Evolutionary conservation across 2,888 invertebrate species (phyloP).

Genomic region (Pollenia griseotomentosa): DNA sequence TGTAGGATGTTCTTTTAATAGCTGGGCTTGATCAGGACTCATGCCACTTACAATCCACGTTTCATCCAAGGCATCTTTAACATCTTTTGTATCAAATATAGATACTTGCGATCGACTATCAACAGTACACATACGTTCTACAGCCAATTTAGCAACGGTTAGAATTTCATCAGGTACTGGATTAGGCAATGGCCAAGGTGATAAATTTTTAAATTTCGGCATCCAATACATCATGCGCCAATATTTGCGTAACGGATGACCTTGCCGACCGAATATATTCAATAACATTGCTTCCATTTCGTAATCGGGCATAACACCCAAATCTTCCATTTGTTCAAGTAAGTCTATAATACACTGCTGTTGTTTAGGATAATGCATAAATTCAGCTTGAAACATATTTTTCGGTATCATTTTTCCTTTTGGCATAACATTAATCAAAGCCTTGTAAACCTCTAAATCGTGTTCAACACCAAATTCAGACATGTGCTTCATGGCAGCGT

Average conservation of each 20-base stretch:
- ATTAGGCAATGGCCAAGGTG: slow-evolving; percentile 93
- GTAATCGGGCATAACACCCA: slow-evolving; percentile 95
- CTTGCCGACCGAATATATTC: slow-evolving; percentile 92
- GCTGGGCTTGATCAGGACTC: slow-evolving; percentile 89
- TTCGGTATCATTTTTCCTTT: slow-evolving; percentile 94
- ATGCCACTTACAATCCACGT: slow-evolving; percentile 97
- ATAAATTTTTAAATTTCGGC: slow-evolving; percentile 96
- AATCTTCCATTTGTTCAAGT: slow-evolving; percentile 95
- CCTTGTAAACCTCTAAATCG: slow-evolving; percentile 94
- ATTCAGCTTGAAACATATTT: slow-evolving; percentile 93
- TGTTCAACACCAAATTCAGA: slow-evolving; percentile 94
- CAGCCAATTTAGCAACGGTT: slow-evolving; percentile 92
- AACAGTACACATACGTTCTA: slow-evolving; percentile 92
- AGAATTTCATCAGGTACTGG: slow-evolving; percentile 91
- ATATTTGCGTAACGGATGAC: slow-evolving; percentile 89
- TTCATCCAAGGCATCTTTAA: slow-evolving; percentile 91
- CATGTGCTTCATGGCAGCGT: slow-evolving; percentile 94
- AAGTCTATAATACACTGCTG: slow-evolving; percentile 96
- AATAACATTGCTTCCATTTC: slow-evolving; percentile 93
- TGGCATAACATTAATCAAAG: slow-evolving; percentile 93
- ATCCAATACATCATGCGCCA: slow-evolving; percentile 95
- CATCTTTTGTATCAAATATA: slow-evolving; percentile 88
- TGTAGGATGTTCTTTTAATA: slow-evolving; percentile 88
- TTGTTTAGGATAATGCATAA: slow-evolving; percentile 97
- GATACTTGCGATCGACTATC: slow-evolving; percentile 89